Evolutionary conservation across 2,113 vertebrate species (phyloP).

Genomic region (Corvus cornix): DNA sequence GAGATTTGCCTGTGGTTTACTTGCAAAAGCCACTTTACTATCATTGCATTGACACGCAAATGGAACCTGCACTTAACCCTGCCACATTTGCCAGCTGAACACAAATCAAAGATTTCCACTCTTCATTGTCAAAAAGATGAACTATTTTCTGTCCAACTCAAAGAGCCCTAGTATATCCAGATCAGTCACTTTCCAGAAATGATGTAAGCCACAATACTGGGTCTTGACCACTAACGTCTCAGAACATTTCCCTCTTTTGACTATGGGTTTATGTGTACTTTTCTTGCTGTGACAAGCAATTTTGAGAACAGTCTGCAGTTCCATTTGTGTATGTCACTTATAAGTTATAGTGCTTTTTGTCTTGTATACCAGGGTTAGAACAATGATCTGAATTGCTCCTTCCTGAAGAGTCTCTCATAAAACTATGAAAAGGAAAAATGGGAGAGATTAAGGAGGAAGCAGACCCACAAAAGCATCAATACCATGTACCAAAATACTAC

Average conservation of each 20-base stretch:
- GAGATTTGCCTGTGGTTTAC: conserved; percentile 43
- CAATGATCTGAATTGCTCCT: not conserved
- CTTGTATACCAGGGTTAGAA: not conserved
- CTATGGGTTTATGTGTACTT: not conserved
- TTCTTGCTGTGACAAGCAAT: not conserved
- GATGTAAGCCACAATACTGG: not conserved
- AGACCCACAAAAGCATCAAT: not conserved
- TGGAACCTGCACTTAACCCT: conserved; percentile 46
- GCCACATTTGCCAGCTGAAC: not conserved
- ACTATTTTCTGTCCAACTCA: not conserved
- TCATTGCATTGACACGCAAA: conserved; percentile 35
- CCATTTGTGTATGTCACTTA: not conserved
- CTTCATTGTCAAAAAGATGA: conserved; percentile 6
- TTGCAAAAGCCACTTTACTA: conserved; percentile 42
- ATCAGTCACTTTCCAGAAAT: conserved; percentile 8
- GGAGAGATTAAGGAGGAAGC: not conserved
- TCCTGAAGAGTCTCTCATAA: not conserved
- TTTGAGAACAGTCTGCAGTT: not conserved
- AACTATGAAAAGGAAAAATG: not conserved
- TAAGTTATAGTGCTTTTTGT: not conserved
- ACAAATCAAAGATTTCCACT: conserved; percentile 48
- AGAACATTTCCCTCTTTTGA: conserved; percentile 1
- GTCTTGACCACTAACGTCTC: conserved; percentile 24
- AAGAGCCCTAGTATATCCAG: not conserved
- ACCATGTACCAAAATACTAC: not conserved